Base-by-base conservation (phyloP, 1,140 invertebrate genomes). In the Meloidogyne hapla region DNA sequence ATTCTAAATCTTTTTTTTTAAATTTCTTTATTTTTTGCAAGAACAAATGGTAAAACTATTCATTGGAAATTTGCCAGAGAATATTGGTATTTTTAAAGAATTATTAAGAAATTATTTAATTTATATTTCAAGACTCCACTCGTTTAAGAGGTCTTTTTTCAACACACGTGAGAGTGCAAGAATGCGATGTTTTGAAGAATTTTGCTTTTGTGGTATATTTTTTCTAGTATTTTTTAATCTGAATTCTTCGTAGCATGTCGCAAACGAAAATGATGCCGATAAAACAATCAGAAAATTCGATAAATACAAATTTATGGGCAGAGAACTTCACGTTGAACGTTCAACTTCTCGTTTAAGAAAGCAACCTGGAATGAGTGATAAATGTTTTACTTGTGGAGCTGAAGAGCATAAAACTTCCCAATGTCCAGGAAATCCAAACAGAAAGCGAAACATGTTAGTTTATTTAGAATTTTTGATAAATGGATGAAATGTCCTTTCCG, bases 111-210 rank as follows among this genome's bases (percentile, higher is more conserved):
- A 33, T 21, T 56, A 8, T 56, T n/a, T 6, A 8, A n/a, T 56
- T 56, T 48, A 9, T n/a, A 23, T 21, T 70, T 21, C 5, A 23
- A 70, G 84, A 85, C 68, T 83, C 84, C 0, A 70, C 77, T 66
- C 80, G 79, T 15, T 78, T 85, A 18, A 65, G 77, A 28, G 82
- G 85, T 66, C 76, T 85, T 5, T 86, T 85, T 69, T 72, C 79
- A 13, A 77, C 77, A 26, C 77, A 83, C 68, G 83, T 83, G 18
- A 72, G 81, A n/a, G 85, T 87, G n/a, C 83, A 83, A 10, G 84
- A 87, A 48, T 85, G 84, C 62, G 84, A 85, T 69, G 85, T 85
- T 13, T 69, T 85, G 10, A 85, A 85, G 64, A 86, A 87, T 74
- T 85, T 82, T 67, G 84, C 84, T 9, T 85, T 85, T 71, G 82